Percentiles rank a stretch among this genome's conserved stretches.
These are phyloP conservation scores for Miltochrista miniata DNA, from an alignment of 2,888 invertebrate genomes.

Conservation along the genomic window DNA sequence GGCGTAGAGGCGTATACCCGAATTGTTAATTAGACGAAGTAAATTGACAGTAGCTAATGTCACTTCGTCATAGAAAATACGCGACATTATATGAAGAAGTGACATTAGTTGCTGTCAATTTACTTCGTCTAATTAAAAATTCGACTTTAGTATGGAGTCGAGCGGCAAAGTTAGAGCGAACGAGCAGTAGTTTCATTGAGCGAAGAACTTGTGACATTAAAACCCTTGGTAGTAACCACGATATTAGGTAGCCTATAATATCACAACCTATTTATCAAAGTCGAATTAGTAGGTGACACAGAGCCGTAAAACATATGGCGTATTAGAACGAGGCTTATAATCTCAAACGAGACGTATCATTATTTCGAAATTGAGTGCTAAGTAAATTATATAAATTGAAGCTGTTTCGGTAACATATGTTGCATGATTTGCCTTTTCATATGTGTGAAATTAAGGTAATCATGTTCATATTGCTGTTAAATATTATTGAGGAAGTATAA, in stretches of 20 bases:
- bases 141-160: too few species aligned
- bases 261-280: conserved; percentile 72
- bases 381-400: conserved; percentile 67
- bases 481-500: background rate
- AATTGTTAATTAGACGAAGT: too few species aligned
- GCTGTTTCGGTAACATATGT: conserved; percentile 38
- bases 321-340: conserved; percentile 51
- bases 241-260: conserved; percentile 56
- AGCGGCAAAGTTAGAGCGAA: too few species aligned
- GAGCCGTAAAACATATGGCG: conserved; percentile 71
- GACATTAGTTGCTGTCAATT: too few species aligned
- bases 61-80: too few species aligned
- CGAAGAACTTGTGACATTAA: conserved; percentile 2
- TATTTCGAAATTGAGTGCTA: conserved; percentile 70
- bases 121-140: too few species aligned
- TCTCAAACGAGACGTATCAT: conserved; percentile 55
- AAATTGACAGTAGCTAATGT: too few species aligned
- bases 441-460: conserved; percentile 15
- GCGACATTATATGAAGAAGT: too few species aligned
- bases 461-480: conserved; percentile 10
- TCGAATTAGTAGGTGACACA: conserved; percentile 75
- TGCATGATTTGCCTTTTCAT: conserved; percentile 19
- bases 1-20: too few species aligned
- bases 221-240: conserved; percentile 8
- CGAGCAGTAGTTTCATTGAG: conserved; percentile 16